These are phyloP conservation scores for Eolophus roseicapilla DNA, from an alignment of 2,113 vertebrate species.

Conservation along the genomic window DNA sequence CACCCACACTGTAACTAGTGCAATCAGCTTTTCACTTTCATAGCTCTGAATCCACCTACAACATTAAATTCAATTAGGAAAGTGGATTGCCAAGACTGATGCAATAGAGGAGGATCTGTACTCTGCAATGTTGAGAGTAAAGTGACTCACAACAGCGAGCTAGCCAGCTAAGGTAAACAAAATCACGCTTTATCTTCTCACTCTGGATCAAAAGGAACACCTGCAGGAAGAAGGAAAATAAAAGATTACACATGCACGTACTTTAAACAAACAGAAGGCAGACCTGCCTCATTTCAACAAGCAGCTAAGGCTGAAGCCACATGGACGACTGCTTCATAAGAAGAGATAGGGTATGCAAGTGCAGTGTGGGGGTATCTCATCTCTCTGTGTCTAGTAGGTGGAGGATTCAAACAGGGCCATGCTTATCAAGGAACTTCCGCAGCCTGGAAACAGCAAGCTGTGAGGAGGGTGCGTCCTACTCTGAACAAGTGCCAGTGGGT, in stretches of 20 bases:
- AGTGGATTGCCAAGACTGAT: conserved; percentile 24
- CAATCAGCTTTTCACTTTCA: conserved; percentile 38
- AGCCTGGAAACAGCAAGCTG: not conserved
- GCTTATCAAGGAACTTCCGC: not conserved
- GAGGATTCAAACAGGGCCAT: not conserved
- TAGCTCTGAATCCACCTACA: conserved; percentile 23
- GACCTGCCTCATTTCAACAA: conserved; percentile 8
- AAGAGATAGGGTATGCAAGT: not conserved
- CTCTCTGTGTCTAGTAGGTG: not conserved
- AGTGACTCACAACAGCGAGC: conserved; percentile 92
- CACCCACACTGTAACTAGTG: not conserved
- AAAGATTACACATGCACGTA: not conserved
- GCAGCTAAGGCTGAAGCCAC: not conserved
- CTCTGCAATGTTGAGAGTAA: conserved; percentile 17
- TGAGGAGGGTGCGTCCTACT: not conserved
- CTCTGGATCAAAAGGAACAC: conserved; percentile 94
- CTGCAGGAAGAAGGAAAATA: conserved; percentile 71
- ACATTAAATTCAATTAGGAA: conserved; percentile 43
- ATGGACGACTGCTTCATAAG: not conserved
- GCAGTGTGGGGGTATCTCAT: not conserved
- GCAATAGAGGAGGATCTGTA: conserved; percentile 21
- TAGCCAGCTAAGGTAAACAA: conserved; percentile 94
- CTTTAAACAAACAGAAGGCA: conserved; percentile 1
- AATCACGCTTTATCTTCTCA: conserved; percentile 96
- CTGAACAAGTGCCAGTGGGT: not conserved